Evolutionary conservation across 2,797 vertebrate species (phyloP), one percentile per base, ranked within the genome.

Genomic region (Staurois parvus): DNA sequence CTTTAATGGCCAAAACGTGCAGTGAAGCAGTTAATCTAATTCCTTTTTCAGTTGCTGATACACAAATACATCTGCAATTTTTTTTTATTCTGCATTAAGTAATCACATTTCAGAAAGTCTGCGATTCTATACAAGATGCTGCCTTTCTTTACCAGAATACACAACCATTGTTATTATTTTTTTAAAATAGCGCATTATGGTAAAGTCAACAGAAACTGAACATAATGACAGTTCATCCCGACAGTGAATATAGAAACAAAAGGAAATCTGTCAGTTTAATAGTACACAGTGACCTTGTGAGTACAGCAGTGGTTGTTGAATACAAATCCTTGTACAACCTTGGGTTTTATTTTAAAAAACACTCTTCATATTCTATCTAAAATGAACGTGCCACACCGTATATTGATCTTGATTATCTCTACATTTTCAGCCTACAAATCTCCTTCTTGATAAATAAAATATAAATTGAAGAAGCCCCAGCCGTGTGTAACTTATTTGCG

Each of bases 331-430:
- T 45, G 72, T 62, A 69, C 64, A 85, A 85, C 84, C 84, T 85
- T 85, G 84, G 42, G 4, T 69, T 75, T 75, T 75, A 62, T 69
- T 62, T 81, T 81, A 66, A 74, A 70, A 68, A 62, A 85, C 15
- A 3, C 24, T 40, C 75, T 81, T 81, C 45, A 76, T 85, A 85
- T 85, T 85, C 77, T 81, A 15, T 70, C 56, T 42, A 75, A 85
- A 74, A 48, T 81, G 78, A 76, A 64, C 64, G 62, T 85, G 84
- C 78, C 11, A 45, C 72, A 62, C 67, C 76, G 72, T 85, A 70
- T 81, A 85, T 85, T 85, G 84, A 85, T 85, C 72, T 62, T 81
- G 78, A 85, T 85, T 85, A 85, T 81, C 84, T 81, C 78, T 62
- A 32, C 45, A 45, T 85, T 81, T 76, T 40, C 84, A 85, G 84